These are phyloP conservation scores for Drosophila ustulata DNA, from an alignment of 2,888 invertebrate species.

Conservation along the genomic window DNA sequence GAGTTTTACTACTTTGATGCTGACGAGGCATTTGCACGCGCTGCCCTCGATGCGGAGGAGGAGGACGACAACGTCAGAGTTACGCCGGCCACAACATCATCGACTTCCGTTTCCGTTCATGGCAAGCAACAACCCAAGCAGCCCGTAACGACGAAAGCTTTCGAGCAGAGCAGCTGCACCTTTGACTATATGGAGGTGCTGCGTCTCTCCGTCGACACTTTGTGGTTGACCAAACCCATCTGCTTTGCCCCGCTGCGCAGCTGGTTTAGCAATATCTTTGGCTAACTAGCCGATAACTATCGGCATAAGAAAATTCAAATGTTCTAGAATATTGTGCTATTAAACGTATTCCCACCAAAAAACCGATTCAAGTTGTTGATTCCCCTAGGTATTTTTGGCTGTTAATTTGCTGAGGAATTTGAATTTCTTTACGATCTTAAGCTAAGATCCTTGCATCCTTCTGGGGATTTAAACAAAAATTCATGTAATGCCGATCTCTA, in stretches of 20 bases:
- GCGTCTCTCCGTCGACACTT: slow-evolving; percentile 77
- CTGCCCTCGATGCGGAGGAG: slow-evolving; percentile 49
- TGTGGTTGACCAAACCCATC: slow-evolving; percentile 82
- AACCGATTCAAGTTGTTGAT: no score
- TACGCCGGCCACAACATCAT: neutral
- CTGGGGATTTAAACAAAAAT: no score
- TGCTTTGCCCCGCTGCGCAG: slow-evolving; percentile 79
- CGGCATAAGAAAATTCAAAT: neutral
- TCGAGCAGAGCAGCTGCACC: slow-evolving; percentile 75
- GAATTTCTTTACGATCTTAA: no score
- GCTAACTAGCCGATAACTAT: slow-evolving; percentile 68
- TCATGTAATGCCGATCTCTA: no score
- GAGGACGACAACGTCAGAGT: slow-evolving; percentile 28
- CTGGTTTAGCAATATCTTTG: slow-evolving; percentile 80
- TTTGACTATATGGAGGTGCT: slow-evolving; percentile 81
- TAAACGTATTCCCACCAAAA: slow-evolving; percentile 11
- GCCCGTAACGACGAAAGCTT: slow-evolving; percentile 58
- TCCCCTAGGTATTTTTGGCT: no score
- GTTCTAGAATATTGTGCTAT: slow-evolving; percentile 10
- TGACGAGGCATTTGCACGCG: slow-evolving; percentile 66
- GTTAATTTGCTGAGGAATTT: no score
- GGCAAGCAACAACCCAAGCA: neutral
- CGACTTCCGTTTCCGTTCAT: slow-evolving; percentile 4
- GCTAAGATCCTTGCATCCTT: no score
- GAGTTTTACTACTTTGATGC: slow-evolving; percentile 80